A percentile compares a stretch with the other conserved stretches of the same genome.
Conservation (phyloP, 2,797 vertebrate species). For the Tamandua tetradactyla region DNA sequence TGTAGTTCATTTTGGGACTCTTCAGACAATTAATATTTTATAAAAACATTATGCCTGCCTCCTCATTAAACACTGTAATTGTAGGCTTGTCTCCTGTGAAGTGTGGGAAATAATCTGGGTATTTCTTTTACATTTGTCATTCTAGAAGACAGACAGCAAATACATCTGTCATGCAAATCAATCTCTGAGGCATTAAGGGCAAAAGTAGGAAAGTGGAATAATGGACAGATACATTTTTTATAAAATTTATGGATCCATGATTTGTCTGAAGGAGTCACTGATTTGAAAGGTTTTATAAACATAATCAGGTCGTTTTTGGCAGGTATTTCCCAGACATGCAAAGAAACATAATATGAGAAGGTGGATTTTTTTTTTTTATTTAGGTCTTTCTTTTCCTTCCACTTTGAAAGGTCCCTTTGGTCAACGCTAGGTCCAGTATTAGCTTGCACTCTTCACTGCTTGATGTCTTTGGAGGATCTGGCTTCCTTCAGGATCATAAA, state of each 20-base stretch:
- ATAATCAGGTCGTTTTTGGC: constrained; percentile 32
- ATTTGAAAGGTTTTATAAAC: constrained; percentile 53
- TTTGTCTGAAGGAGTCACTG: constrained; percentile 44
- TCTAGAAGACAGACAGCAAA: constrained; percentile 20
- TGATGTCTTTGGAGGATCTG: neutral
- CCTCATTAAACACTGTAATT: constrained; percentile 59
- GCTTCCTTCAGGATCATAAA: neutral
- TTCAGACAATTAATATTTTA: constrained; percentile 53
- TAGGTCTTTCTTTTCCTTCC: neutral
- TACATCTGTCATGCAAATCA: neutral
- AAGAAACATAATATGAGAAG: neutral
- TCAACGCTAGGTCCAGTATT: neutral
- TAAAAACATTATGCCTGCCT: neutral
- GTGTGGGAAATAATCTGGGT: constrained; percentile 16
- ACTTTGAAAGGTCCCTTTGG: neutral
- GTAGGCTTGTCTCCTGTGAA: constrained; percentile 27
- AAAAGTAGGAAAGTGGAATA: constrained; percentile 26
- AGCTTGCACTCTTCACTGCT: neutral
- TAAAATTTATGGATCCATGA: constrained; percentile 5
- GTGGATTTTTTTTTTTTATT: neutral
- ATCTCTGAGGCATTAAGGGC: neutral
- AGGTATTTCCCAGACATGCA: neutral
- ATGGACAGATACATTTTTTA: neutral
- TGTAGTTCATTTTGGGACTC: constrained; percentile 1
- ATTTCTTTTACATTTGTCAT: constrained; percentile 36